phyloP scores from a whole-genome alignment of 1,140 invertebrate genomes.

The Drosophila navojoa region DNA sequence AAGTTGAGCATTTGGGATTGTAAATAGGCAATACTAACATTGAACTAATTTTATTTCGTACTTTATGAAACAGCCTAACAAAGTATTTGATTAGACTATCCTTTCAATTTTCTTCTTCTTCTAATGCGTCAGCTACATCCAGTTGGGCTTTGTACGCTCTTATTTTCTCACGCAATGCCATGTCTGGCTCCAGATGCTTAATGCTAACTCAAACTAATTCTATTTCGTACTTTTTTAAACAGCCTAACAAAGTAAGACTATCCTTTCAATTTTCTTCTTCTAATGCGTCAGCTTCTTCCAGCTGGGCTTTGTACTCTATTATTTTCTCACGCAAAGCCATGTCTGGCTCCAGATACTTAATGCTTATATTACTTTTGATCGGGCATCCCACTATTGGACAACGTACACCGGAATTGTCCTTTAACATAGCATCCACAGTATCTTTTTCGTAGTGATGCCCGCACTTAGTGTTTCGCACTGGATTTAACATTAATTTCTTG shows the following conservation, averaged over 20 bases:
- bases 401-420: slow-evolving; percentile 17
- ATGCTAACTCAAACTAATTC: too few species aligned
- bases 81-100: too few species aligned
- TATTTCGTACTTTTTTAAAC: too few species aligned
- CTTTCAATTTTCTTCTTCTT: neutral
- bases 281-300: neutral
- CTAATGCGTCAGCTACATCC: neutral
- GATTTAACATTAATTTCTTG: slow-evolving; percentile 48
- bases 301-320: neutral
- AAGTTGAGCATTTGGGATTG: too few species aligned
- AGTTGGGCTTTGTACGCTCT: neutral
- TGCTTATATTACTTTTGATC: slow-evolving; percentile 38
- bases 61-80: too few species aligned
- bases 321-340: neutral
- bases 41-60: neutral
- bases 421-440: slow-evolving; percentile 39
- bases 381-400: slow-evolving; percentile 55
- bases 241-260: too few species aligned
- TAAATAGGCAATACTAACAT: neutral
- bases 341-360: slow-evolving; percentile 27
- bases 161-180: slow-evolving; percentile 1
- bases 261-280: slow-evolving; percentile 18
- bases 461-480: slow-evolving; percentile 48
- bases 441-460: slow-evolving; percentile 60
- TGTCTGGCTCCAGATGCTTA: slow-evolving; percentile 21